These are phyloP conservation scores for Charina bottae DNA, from an alignment of 2,113 vertebrate genomes.

Conservation along the genomic window DNA sequence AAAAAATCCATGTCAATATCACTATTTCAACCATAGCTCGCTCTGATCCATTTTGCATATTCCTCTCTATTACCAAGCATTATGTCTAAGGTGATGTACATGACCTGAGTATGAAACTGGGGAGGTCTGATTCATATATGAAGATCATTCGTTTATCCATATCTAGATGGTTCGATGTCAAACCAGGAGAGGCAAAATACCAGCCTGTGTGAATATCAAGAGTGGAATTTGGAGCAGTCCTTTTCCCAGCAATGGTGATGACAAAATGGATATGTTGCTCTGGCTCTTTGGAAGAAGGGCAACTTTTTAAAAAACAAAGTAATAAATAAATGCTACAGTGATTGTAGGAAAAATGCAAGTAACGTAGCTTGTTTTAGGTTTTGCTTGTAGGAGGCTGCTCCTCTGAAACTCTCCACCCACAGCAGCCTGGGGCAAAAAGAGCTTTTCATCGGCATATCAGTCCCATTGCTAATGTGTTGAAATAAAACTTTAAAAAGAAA, in stretches of 20 bases:
- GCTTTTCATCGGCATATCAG: neutral
- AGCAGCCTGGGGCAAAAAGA: neutral
- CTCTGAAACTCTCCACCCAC: neutral
- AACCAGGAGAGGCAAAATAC: neutral
- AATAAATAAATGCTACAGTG: neutral
- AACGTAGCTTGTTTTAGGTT: neutral
- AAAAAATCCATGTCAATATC: too few species aligned
- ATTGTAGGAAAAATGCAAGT: neutral
- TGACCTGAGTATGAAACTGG: neutral
- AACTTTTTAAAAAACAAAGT: neutral
- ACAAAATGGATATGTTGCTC: neutral
- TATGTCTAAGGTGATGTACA: neutral
- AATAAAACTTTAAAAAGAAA: neutral
- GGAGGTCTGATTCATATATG: neutral
- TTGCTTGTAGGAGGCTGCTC: neutral
- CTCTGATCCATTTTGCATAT: neutral
- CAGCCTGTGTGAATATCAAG: neutral
- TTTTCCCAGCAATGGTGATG: neutral
- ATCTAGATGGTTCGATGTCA: neutral
- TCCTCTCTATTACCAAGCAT: neutral
- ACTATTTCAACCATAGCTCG: neutral
- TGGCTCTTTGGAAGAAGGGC: neutral
- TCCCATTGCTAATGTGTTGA: neutral
- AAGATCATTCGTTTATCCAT: neutral
- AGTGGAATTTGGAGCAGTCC: neutral